A percentile compares a stretch with the other conserved stretches of the same genome.
Evolutionary conservation across 1,140 invertebrate species (phyloP).

Genomic region (Orius insidiosus): DNA sequence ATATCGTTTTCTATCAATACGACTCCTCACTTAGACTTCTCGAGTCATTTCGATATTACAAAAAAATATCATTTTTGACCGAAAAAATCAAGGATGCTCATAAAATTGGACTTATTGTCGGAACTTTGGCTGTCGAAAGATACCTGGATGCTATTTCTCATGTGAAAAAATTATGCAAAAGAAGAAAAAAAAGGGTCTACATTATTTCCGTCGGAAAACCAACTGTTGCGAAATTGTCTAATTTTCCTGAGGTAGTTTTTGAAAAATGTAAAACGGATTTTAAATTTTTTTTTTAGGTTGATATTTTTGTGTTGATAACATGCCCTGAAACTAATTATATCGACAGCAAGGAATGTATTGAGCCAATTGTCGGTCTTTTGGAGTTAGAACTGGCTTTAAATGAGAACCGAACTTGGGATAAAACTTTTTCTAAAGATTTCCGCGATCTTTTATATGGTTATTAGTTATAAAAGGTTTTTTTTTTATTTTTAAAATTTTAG

Average conservation of each 20-base stretch:
- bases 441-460: conserved; percentile 49
- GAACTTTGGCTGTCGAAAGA: conserved; percentile 65
- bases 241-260: conserved; percentile 60
- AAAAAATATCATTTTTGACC: conserved; percentile 47
- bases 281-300: conserved; percentile 43
- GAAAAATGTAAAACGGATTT: background rate
- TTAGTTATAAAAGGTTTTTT: conserved; percentile 18
- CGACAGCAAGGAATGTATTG: conserved; percentile 70
- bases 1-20: conserved; percentile 7
- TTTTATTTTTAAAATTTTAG: background rate
- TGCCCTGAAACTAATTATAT: conserved; percentile 72
- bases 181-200: conserved; percentile 68
- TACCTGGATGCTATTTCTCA: conserved; percentile 60
- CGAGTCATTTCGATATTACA: conserved; percentile 1
- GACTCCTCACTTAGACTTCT: background rate
- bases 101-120: conserved; percentile 72
- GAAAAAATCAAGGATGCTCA: conserved; percentile 79
- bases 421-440: conserved; percentile 59
- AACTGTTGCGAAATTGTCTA: conserved; percentile 81
- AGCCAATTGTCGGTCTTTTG: conserved; percentile 78
- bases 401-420: conserved; percentile 35
- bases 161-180: conserved; percentile 52
- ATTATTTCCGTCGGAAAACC: conserved; percentile 84
- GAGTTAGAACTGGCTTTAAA: conserved; percentile 83
- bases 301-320: conserved; percentile 75